Conservation (phyloP, 2,888 invertebrate genomes). For the Pterobdella sp. region DNA sequence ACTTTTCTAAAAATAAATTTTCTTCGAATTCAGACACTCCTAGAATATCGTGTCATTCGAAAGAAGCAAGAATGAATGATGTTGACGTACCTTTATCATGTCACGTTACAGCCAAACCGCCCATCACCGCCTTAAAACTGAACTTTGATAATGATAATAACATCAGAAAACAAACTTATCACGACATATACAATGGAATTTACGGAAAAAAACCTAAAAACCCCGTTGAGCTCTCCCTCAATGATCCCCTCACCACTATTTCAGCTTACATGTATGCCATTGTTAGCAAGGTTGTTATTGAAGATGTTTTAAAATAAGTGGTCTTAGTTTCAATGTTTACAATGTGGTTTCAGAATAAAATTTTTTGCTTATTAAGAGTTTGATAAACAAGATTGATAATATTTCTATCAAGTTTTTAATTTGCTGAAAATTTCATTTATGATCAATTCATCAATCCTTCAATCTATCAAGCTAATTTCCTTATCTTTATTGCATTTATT, state of each 20-base stretch:
- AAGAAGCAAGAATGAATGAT: constrained; percentile 17
- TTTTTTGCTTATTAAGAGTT: too few species aligned
- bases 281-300: background rate
- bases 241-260: background rate
- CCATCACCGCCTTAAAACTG: constrained; percentile 5
- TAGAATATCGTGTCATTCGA: constrained; percentile 18
- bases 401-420: too few species aligned
- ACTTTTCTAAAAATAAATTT: too few species aligned
- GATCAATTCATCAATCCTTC: background rate
- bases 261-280: background rate
- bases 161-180: background rate
- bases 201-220: background rate
- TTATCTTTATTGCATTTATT: too few species aligned
- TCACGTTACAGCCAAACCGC: constrained; percentile 25
- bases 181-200: background rate
- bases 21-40: constrained; percentile 21
- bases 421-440: background rate
- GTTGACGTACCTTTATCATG: constrained; percentile 19
- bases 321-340: too few species aligned
- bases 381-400: too few species aligned
- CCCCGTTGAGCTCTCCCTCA: background rate
- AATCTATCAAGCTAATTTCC: background rate
- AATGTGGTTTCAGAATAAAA: too few species aligned
- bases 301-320: too few species aligned
- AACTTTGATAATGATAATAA: constrained; percentile 7